Conservation (phyloP, 2,888 invertebrate genomes). For the Drosophila anomalipes region DNA sequence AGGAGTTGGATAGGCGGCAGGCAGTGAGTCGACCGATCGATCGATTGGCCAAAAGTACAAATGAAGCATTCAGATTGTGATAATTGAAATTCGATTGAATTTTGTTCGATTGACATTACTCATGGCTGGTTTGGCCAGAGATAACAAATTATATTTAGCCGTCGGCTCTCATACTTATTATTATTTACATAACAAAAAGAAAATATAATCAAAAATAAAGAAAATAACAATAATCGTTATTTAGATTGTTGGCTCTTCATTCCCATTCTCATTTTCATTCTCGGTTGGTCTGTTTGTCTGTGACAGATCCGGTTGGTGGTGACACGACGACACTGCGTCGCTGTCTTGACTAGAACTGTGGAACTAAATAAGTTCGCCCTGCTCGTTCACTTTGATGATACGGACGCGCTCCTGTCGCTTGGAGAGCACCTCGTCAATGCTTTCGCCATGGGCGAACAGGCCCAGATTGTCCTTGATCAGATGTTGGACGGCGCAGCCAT, state of each 20-base stretch:
- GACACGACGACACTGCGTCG: constrained; percentile 48
- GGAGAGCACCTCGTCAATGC: constrained; percentile 80
- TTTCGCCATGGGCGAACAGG: constrained; percentile 77
- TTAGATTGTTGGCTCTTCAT: constrained; percentile 6
- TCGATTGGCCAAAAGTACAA: background rate
- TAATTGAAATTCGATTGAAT: constrained; percentile 24
- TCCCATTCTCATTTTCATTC: background rate
- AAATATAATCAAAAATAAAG: constrained; percentile 9
- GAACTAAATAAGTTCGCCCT: constrained; percentile 81
- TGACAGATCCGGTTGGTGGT: constrained; percentile 2
- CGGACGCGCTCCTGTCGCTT: constrained; percentile 77
- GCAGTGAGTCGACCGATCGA: background rate
- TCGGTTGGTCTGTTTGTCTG: background rate
- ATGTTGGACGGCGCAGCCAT: constrained; percentile 83
- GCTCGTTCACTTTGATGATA: constrained; percentile 82
- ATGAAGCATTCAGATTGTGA: constrained; percentile 20
- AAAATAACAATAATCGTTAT: constrained; percentile 20
- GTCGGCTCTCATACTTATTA: constrained; percentile 34
- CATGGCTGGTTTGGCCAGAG: constrained; percentile 40
- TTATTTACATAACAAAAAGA: constrained; percentile 43
- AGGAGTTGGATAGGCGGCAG: background rate
- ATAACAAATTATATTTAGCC: constrained; percentile 54
- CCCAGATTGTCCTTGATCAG: constrained; percentile 83
- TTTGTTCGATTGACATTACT: constrained; percentile 44
- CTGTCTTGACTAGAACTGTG: constrained; percentile 60